phyloP scores from a whole-genome alignment of 2,113 vertebrate species.

The Piliocolobus tephrosceles region DNA sequence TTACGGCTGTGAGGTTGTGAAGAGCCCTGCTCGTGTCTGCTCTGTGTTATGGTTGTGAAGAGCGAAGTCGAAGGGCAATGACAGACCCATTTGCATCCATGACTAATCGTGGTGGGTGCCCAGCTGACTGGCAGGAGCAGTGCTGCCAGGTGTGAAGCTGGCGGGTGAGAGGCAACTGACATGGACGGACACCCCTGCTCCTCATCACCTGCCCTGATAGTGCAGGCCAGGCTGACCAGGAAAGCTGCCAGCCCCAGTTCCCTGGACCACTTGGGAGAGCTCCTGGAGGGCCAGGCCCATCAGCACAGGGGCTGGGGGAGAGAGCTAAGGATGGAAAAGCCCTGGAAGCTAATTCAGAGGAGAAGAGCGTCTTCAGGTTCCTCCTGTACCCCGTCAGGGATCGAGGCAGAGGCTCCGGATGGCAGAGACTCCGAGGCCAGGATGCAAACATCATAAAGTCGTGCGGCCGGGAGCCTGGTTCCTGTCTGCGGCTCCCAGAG shows the following conservation, averaged over 20 bases:
- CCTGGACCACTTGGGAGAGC: not conserved
- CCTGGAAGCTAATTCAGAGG: too few species aligned
- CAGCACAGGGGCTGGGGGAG: not conserved
- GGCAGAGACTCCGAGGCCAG: too few species aligned
- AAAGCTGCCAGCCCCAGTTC: too few species aligned
- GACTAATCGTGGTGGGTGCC: not conserved
- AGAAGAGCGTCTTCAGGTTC: not conserved
- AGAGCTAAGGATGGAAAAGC: too few species aligned
- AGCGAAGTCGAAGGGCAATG: not conserved
- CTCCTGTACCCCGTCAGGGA: not conserved
- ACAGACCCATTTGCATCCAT: not conserved
- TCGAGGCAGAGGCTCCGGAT: not conserved
- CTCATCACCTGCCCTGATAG: not conserved
- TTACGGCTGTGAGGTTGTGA: too few species aligned
- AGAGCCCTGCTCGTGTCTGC: too few species aligned
- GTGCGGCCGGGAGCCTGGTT: not conserved
- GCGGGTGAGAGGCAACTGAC: not conserved
- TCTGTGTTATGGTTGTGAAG: too few species aligned
- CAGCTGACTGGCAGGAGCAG: not conserved
- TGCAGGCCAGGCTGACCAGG: not conserved
- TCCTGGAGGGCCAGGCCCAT: not conserved
- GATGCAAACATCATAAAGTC: not conserved
- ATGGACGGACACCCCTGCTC: not conserved
- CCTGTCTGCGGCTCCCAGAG: not conserved
- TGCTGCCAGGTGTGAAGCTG: not conserved